Percentiles rank a stretch among this genome's conserved stretches.
Conservation (phyloP, 2,888 invertebrate species). For the Hirtodrosophila histrioides region DNA sequence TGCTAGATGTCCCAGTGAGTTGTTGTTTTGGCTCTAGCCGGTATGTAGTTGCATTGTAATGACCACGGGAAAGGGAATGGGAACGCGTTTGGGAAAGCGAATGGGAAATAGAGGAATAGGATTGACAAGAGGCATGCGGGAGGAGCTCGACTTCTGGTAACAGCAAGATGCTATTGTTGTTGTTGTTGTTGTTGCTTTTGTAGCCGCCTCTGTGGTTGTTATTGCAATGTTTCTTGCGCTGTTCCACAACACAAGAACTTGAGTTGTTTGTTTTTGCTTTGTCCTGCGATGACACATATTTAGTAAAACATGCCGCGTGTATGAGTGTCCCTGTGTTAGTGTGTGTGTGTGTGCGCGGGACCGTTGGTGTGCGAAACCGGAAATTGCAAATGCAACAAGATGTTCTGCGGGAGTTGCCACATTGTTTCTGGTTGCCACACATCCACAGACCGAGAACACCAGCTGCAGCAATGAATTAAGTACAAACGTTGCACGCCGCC, state of each 20-base stretch:
- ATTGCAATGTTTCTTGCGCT: constrained; percentile 41
- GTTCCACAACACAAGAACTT: constrained; percentile 59
- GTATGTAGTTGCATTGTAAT: constrained; percentile 47
- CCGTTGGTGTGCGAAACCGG: constrained; percentile 59
- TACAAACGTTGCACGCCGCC: not conserved
- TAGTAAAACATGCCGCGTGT: constrained; percentile 45
- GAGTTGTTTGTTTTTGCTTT: constrained; percentile 78
- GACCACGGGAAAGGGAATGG: constrained; percentile 36
- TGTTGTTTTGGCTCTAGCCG: constrained; percentile 28
- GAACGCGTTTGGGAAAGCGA: constrained; percentile 2
- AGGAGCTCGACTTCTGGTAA: constrained; percentile 27
- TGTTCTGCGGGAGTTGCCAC: constrained; percentile 66
- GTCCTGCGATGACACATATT: constrained; percentile 76
- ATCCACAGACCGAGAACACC: constrained; percentile 26
- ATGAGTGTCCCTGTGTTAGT: constrained; percentile 1
- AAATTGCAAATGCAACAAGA: constrained; percentile 80
- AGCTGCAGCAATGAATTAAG: constrained; percentile 29
- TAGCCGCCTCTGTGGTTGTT: constrained; percentile 19
- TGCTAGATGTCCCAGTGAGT: constrained; percentile 26
- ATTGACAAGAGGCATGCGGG: constrained; percentile 10
- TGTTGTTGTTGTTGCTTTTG: constrained; percentile 23
- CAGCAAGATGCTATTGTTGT: constrained; percentile 15
- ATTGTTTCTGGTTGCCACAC: constrained; percentile 57
- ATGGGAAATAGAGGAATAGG: not conserved
- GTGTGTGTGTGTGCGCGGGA: constrained; percentile 1